phyloP scores from a whole-genome alignment of 37 sponge, comb jelly and placozoan genomes.

The Diacarnus erythraeanus region DNA sequence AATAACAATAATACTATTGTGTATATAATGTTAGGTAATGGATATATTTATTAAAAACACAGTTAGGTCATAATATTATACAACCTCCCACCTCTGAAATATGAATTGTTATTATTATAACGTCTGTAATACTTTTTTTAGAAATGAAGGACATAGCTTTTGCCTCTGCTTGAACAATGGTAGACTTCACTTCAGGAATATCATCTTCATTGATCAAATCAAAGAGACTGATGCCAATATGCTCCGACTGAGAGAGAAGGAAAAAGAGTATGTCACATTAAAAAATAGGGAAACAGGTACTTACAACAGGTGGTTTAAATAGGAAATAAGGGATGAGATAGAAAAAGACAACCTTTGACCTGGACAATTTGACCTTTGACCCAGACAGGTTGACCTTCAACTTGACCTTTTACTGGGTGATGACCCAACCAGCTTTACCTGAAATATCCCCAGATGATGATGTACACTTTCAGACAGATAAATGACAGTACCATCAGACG shows the following conservation, averaged over 20 bases:
- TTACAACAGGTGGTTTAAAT: neutral
- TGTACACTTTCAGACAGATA: constrained; percentile 61
- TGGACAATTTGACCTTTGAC: no score
- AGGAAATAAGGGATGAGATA: constrained; percentile 2
- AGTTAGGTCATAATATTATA: no score
- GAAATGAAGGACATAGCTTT: neutral
- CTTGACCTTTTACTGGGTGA: no score
- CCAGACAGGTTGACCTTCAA: no score
- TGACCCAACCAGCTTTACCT: no score
- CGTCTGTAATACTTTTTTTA: neutral
- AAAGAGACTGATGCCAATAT: constrained; percentile 47
- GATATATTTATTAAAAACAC: no score
- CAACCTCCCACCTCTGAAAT: no score
- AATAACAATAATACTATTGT: no score
- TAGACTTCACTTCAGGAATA: constrained; percentile 6
- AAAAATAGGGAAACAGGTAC: no score
- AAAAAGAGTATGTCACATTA: neutral
- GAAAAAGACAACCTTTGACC: no score
- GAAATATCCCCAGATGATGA: constrained; percentile 54
- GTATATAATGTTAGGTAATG: no score
- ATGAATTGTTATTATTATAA: no score
- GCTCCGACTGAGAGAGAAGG: constrained; percentile 42
- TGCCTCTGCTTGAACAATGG: constrained; percentile 13
- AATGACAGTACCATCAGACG: constrained; percentile 34
- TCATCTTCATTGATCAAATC: constrained; percentile 52